Evolutionary conservation across 2,888 invertebrate species (phyloP).

Genomic region (Abscondita cerata): DNA sequence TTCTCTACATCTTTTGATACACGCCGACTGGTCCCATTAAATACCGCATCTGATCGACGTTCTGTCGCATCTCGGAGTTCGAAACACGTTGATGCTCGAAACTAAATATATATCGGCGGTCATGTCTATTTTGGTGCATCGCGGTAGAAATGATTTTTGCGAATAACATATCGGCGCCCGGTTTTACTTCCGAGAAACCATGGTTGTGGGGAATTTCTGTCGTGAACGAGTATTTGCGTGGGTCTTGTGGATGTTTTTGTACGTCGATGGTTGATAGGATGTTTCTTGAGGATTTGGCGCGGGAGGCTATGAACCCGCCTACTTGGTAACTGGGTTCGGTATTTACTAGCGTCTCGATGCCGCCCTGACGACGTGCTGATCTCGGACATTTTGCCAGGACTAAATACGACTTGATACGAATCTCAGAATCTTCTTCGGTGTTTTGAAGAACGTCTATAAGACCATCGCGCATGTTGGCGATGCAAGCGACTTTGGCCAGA

Average conservation of each 20-base stretch:
- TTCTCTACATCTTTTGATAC: no score
- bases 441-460: constrained; percentile 67
- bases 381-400: constrained; percentile 80
- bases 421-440: constrained; percentile 80
- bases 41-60: constrained; percentile 75
- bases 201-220: constrained; percentile 76
- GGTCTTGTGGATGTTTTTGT: constrained; percentile 71
- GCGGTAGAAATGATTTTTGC: constrained; percentile 80
- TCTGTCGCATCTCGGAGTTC: constrained; percentile 77
- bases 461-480: no score
- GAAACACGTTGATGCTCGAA: constrained; percentile 75
- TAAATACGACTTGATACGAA: constrained; percentile 87
- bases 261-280: constrained; percentile 62
- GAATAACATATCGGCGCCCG: constrained; percentile 80
- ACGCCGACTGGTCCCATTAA: constrained; percentile 77
- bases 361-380: constrained; percentile 70
- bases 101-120: constrained; percentile 83
- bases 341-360: constrained; percentile 74
- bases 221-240: constrained; percentile 81
- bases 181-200: constrained; percentile 53
- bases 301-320: constrained; percentile 86
- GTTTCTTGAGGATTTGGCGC: constrained; percentile 67
- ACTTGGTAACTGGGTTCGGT: constrained; percentile 84
- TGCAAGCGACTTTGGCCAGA: no score
- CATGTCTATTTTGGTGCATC: constrained; percentile 74